A percentile compares a stretch with the other conserved stretches of the same genome.
Conservation (phyloP, 2,888 invertebrate genomes). For the Nipponacmea schrenckii region DNA sequence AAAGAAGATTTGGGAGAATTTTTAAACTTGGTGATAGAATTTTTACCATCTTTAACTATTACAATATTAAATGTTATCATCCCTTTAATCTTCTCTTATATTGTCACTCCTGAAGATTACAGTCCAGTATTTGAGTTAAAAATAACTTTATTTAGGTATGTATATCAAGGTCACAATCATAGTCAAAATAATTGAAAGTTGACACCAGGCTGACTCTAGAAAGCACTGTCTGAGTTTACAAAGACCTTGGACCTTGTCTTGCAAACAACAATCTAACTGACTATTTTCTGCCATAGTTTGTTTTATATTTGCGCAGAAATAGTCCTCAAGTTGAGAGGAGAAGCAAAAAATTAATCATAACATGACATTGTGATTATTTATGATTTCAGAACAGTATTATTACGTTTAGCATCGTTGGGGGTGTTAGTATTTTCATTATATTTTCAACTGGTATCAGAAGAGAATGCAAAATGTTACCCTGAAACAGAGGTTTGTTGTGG, state of each 20-base stretch:
- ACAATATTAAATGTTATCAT: slow-evolving; percentile 80
- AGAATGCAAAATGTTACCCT: slow-evolving; percentile 13
- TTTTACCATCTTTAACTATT: slow-evolving; percentile 81
- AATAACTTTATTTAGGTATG: slow-evolving; percentile 75
- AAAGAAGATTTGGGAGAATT: slow-evolving; percentile 34
- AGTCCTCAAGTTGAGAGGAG: too few species aligned
- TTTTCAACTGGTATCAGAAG: slow-evolving; percentile 59
- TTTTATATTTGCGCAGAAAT: too few species aligned
- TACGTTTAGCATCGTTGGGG: slow-evolving; percentile 80
- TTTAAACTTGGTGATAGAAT: slow-evolving; percentile 74
- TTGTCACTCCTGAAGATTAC: slow-evolving; percentile 80
- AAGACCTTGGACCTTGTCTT: too few species aligned
- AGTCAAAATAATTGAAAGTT: not conserved
- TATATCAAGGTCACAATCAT: not conserved
- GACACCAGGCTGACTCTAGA: not conserved
- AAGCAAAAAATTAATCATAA: too few species aligned
- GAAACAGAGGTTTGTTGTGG: slow-evolving; percentile 37
- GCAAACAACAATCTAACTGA: not conserved
- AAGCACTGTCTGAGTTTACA: too few species aligned
- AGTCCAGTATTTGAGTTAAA: slow-evolving; percentile 78
- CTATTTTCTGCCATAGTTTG: too few species aligned
- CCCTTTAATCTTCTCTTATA: slow-evolving; percentile 79
- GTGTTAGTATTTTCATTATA: slow-evolving; percentile 80
- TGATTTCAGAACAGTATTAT: slow-evolving; percentile 68
- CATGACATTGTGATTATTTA: not conserved